Evolutionary conservation across 2,113 vertebrate genomes (phyloP).

Genomic region (Bagarius yarrelli): DNA sequence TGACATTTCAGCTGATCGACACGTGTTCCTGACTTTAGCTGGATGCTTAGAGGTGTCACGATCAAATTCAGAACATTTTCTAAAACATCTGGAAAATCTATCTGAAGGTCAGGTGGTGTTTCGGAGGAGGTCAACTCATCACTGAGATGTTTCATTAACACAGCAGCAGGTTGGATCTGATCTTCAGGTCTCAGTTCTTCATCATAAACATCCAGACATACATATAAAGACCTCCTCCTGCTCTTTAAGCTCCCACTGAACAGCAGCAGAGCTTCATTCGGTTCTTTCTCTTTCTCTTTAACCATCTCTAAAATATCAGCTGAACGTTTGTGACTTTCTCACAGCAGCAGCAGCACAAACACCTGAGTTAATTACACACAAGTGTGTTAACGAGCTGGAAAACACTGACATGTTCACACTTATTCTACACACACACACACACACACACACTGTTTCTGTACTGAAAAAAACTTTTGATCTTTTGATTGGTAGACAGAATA

Average conservation of each 20-base stretch:
- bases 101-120: no score
- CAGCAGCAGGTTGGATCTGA: not conserved
- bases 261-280: no score
- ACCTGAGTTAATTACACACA: not conserved
- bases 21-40: no score
- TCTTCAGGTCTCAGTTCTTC: not conserved
- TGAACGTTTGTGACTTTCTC: no score
- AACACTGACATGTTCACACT: not conserved
- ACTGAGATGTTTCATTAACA: not conserved
- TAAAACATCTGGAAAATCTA: no score
- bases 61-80: no score
- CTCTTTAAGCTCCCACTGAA: not conserved
- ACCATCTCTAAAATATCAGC: not conserved
- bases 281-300: no score
- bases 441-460: not conserved
- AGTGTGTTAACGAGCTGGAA: conserved; percentile 4
- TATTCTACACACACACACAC: not conserved
- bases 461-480: not conserved
- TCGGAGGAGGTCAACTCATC: no score
- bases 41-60: no score
- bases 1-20: no score
- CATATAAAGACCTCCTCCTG: not conserved
- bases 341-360: not conserved
- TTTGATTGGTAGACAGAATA: not conserved
- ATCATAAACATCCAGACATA: not conserved